These are phyloP conservation scores for Tokudaia tokunoshimensis DNA, from an alignment of 2,797 vertebrate genomes.

Conservation along the genomic window DNA sequence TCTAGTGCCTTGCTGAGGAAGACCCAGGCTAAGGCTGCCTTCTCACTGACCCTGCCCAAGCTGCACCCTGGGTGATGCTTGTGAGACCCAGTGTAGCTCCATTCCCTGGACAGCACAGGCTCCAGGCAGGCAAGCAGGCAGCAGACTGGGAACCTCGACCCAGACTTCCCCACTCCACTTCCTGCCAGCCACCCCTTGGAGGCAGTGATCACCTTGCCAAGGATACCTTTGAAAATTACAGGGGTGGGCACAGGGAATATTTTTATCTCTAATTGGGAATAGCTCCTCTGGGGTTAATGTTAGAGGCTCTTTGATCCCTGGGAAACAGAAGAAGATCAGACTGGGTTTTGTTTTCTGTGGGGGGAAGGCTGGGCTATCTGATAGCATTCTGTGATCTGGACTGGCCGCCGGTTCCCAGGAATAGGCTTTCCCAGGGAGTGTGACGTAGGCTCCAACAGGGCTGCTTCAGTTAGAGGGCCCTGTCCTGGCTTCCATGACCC, in stretches of 20 bases:
- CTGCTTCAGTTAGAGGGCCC: not conserved
- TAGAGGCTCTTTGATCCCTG: not conserved
- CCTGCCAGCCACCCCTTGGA: not conserved
- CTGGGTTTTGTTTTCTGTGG: not conserved
- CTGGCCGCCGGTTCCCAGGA: conserved; percentile 1
- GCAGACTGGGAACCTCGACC: not conserved
- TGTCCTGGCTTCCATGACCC: not conserved
- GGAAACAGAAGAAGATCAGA: conserved; percentile 28
- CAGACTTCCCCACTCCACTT: not conserved
- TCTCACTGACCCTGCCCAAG: not conserved
- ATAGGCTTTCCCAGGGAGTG: not conserved
- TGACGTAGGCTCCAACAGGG: too few species aligned
- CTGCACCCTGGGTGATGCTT: not conserved
- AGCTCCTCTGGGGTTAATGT: not conserved
- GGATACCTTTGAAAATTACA: not conserved
- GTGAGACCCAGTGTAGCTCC: not conserved
- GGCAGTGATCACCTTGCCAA: not conserved
- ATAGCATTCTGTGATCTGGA: not conserved
- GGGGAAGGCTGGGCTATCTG: not conserved
- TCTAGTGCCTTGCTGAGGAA: not conserved
- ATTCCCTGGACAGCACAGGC: not conserved
- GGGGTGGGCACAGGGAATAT: not conserved
- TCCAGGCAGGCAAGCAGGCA: not conserved
- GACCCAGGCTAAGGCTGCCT: not conserved
- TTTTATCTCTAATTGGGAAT: not conserved